phyloP scores from a whole-genome alignment of 2,113 vertebrate species.

The Circaetus cinerascens region DNA sequence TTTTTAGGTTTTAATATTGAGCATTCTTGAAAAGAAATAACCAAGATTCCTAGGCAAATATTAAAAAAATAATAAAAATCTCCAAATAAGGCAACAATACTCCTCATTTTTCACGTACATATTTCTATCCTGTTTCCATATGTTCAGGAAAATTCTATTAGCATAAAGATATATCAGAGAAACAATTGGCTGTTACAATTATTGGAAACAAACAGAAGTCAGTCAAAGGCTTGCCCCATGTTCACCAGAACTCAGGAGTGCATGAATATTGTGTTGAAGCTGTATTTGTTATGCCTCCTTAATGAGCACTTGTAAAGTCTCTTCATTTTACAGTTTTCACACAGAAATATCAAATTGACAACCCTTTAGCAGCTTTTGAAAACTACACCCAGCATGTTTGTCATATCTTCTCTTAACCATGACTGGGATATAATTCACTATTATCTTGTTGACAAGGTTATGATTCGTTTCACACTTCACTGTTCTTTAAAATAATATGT shows the following conservation, averaged over 20 bases:
- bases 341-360: neutral
- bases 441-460: slow-evolving; percentile 69
- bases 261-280: neutral
- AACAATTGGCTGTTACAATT: neutral
- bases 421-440: slow-evolving; percentile 56
- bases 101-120: neutral
- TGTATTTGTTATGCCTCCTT: neutral
- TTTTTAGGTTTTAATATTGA: neutral
- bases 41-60: neutral
- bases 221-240: neutral
- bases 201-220: neutral
- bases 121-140: neutral
- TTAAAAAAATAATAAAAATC: neutral
- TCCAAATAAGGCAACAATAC: neutral
- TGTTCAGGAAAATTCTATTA: neutral
- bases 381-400: neutral
- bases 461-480: slow-evolving; percentile 67
- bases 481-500: slow-evolving; percentile 71
- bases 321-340: neutral
- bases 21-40: neutral
- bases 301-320: neutral
- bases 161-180: neutral
- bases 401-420: slow-evolving; percentile 8
- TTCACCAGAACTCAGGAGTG: neutral
- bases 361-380: neutral